These are phyloP conservation scores for Eublepharis macularius DNA, from an alignment of 2,113 vertebrate genomes.

Conservation along the genomic window DNA sequence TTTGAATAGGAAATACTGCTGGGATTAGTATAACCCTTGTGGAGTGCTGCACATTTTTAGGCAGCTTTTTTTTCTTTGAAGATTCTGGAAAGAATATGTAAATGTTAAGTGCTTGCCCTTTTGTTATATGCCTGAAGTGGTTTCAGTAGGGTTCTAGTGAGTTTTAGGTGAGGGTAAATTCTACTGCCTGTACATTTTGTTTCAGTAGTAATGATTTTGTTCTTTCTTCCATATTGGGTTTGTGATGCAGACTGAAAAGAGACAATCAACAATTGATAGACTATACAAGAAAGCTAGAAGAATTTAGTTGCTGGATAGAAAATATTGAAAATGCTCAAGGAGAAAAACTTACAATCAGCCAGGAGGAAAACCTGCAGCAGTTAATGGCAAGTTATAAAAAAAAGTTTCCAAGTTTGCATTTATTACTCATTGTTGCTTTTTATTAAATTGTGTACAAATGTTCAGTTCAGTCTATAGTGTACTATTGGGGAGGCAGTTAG, in stretches of 20 bases:
- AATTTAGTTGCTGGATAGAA: constrained; percentile 83
- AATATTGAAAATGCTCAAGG: constrained; percentile 76
- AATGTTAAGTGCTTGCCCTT: accelerated
- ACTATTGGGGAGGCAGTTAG: too few relatives aligned
- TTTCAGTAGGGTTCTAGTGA: not conserved
- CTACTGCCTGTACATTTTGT: not conserved
- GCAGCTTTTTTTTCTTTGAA: not conserved
- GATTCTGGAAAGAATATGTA: not conserved
- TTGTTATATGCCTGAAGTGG: not conserved
- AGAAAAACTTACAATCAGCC: constrained; percentile 68
- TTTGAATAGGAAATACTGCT: not conserved
- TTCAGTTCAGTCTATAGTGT: not conserved
- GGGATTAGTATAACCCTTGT: not conserved
- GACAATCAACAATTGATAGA: constrained; percentile 79
- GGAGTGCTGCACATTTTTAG: not conserved
- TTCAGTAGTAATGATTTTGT: not conserved
- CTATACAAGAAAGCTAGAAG: constrained; percentile 77
- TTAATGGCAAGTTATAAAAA: constrained; percentile 78
- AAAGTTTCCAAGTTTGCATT: not conserved
- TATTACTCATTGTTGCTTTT: not conserved
- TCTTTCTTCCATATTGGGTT: not conserved
- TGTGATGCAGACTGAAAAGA: constrained; percentile 77
- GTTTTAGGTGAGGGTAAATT: not conserved
- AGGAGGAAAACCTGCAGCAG: constrained; percentile 79
- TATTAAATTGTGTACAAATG: not conserved